These are phyloP conservation scores for Zaprionus bogoriensis DNA, from an alignment of 2,888 invertebrate genomes.

Conservation along the genomic window DNA sequence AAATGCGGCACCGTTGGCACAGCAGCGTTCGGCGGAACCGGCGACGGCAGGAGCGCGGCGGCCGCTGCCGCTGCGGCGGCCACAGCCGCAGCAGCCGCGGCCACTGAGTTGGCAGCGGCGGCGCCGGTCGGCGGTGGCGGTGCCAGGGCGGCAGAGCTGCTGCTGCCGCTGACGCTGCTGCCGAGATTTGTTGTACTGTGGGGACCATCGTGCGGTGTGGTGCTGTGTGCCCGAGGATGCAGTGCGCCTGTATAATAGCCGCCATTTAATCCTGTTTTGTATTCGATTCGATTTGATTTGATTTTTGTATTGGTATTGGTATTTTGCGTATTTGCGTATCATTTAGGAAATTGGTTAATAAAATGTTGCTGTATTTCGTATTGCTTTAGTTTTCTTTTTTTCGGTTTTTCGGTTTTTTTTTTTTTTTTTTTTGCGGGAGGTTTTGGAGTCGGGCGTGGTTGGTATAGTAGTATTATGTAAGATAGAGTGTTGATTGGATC, in stretches of 20 bases:
- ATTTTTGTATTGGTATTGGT: conserved; percentile 55
- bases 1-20: conserved; percentile 82
- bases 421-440: background rate
- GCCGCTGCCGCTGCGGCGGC: conserved; percentile 61
- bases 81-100: conserved; percentile 61
- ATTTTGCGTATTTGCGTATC: conserved; percentile 23
- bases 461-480: conserved; percentile 21
- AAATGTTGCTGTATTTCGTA: conserved; percentile 41
- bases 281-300: conserved; percentile 63
- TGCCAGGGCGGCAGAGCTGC: conserved; percentile 66
- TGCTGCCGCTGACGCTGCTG: conserved; percentile 40
- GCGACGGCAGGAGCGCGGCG: conserved; percentile 49
- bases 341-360: conserved; percentile 48
- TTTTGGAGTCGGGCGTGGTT: background rate
- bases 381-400: conserved; percentile 2
- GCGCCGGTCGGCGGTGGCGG: conserved; percentile 76
- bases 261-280: conserved; percentile 87
- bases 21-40: conserved; percentile 61
- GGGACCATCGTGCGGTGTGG: conserved; percentile 89
- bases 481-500: conserved; percentile 28
- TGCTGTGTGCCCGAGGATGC: conserved; percentile 93
- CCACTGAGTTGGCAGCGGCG: conserved; percentile 47
- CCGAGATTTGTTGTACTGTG: conserved; percentile 73
- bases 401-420: conserved; percentile 5
- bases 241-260: conserved; percentile 89